Percentiles rank a stretch among this genome's conserved stretches.
Evolutionary conservation across 2,888 invertebrate genomes (phyloP).

Genomic region (Neoascia interrupta): DNA sequence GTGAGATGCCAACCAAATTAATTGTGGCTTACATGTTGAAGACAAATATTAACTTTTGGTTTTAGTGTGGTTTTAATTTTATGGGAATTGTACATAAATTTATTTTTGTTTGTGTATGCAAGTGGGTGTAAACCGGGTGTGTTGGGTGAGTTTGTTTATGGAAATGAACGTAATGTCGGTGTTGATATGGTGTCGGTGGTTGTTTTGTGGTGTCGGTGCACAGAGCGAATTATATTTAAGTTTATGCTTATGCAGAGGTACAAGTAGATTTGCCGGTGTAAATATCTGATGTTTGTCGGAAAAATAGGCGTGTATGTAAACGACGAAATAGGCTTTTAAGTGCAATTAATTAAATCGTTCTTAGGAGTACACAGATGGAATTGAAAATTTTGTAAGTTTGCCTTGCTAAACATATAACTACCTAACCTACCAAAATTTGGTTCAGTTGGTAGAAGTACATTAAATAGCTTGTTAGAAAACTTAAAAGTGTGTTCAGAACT

Average conservation of each 20-base stretch:
- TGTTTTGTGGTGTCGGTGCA: slow-evolving; percentile 47
- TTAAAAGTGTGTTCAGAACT: too few species aligned
- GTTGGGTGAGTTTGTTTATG: slow-evolving; percentile 57
- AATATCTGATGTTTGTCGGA: slow-evolving; percentile 14
- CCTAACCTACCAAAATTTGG: too few species aligned
- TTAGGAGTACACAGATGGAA: not conserved
- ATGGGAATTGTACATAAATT: slow-evolving; percentile 74
- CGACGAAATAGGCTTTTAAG: slow-evolving; percentile 38
- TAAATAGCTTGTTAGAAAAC: too few species aligned
- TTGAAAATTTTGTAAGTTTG: too few species aligned
- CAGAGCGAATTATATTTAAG: slow-evolving; percentile 56
- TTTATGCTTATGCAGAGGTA: slow-evolving; percentile 23
- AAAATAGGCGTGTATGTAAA: slow-evolving; percentile 33
- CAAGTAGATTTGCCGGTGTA: not conserved
- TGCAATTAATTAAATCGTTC: slow-evolving; percentile 39
- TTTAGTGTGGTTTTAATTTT: slow-evolving; percentile 76
- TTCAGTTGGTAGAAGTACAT: too few species aligned
- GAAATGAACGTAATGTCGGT: slow-evolving; percentile 57
- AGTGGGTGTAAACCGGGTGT: not conserved
- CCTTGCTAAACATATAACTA: too few species aligned
- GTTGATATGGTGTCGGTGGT: slow-evolving; percentile 58
- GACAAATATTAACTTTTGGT: slow-evolving; percentile 77
- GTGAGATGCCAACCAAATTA: slow-evolving; percentile 73
- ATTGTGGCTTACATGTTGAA: slow-evolving; percentile 76
- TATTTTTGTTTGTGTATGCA: slow-evolving; percentile 69